Percentiles rank a stretch among this genome's conserved stretches.
Conservation (phyloP, 1,140 invertebrate genomes). For the Drosophila ambigua region DNA sequence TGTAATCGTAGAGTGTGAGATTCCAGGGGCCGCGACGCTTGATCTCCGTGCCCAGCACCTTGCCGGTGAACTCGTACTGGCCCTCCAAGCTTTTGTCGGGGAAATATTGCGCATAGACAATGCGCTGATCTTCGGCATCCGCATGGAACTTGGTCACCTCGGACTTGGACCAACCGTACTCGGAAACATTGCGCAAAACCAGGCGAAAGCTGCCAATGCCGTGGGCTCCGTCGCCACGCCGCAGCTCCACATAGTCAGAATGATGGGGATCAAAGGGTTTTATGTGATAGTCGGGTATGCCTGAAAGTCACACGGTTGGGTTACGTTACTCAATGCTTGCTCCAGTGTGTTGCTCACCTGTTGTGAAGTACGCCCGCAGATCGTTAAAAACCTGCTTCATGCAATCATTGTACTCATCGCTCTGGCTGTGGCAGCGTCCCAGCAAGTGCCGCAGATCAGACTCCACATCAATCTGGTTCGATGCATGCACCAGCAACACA, state of each 20-base stretch:
- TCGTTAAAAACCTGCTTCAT: slow-evolving; percentile 90
- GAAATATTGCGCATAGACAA: slow-evolving; percentile 91
- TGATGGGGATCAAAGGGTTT: slow-evolving; percentile 91
- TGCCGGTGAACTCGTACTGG: slow-evolving; percentile 88
- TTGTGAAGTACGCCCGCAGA: slow-evolving; percentile 89
- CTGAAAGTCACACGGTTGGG: slow-evolving; percentile 74
- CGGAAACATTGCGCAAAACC: slow-evolving; percentile 89
- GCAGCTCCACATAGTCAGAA: slow-evolving; percentile 87
- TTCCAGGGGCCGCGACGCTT: slow-evolving; percentile 89
- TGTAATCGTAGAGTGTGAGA: slow-evolving; percentile 89
- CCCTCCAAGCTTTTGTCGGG: slow-evolving; percentile 90
- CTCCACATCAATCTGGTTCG: slow-evolving; percentile 66
- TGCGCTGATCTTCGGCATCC: slow-evolving; percentile 86
- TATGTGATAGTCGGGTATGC: slow-evolving; percentile 89
- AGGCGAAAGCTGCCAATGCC: slow-evolving; percentile 87
- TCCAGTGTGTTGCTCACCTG: slow-evolving; percentile 84
- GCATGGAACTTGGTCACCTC: slow-evolving; percentile 91
- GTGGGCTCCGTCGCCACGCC: slow-evolving; percentile 85
- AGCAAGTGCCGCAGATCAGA: slow-evolving; percentile 83
- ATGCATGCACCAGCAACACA: slow-evolving; percentile 20
- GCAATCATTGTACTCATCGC: slow-evolving; percentile 89
- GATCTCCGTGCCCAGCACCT: slow-evolving; percentile 86
- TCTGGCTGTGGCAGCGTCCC: slow-evolving; percentile 86
- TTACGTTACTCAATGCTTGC: slow-evolving; percentile 4
- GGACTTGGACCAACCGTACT: slow-evolving; percentile 90